Conservation (phyloP, 2,888 invertebrate genomes). For the Onthophagus sagittarius region DNA sequence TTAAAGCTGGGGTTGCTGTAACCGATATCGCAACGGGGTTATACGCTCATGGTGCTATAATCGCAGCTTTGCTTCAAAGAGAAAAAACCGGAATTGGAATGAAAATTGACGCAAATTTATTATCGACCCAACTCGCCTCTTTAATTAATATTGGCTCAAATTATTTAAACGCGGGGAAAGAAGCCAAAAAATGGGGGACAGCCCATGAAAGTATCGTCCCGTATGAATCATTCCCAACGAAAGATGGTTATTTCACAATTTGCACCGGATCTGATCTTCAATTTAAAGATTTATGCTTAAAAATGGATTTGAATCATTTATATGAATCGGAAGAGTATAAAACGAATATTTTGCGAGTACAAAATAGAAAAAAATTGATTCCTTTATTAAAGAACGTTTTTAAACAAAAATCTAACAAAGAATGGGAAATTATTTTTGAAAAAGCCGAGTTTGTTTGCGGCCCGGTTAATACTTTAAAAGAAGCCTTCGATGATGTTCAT, state of each 20-base stretch:
- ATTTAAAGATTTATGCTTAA: slow-evolving; percentile 68
- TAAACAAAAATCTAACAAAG: slow-evolving; percentile 62
- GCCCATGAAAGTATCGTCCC: slow-evolving; percentile 93
- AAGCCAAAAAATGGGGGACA: slow-evolving; percentile 83
- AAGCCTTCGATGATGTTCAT: slow-evolving; percentile 88
- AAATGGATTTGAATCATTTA: slow-evolving; percentile 61
- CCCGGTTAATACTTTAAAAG: slow-evolving; percentile 80
- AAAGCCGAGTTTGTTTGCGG: slow-evolving; percentile 81
- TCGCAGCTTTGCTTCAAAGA: slow-evolving; percentile 82
- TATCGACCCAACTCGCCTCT: slow-evolving; percentile 86
- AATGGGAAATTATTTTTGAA: slow-evolving; percentile 73
- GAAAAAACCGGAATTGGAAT: slow-evolving; percentile 78
- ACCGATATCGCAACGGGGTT: slow-evolving; percentile 92
- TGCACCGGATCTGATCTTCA: slow-evolving; percentile 85
- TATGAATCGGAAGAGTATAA: slow-evolving; percentile 60
- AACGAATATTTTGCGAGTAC: slow-evolving; percentile 72
- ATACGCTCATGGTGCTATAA: slow-evolving; percentile 90
- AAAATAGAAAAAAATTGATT: slow-evolving; percentile 68
- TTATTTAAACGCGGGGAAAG: slow-evolving; percentile 79
- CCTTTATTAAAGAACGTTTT: slow-evolving; percentile 56
- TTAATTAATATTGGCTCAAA: slow-evolving; percentile 87
- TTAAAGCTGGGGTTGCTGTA: slow-evolving; percentile 88
- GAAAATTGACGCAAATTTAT: slow-evolving; percentile 89
- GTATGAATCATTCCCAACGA: slow-evolving; percentile 83
- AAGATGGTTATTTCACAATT: slow-evolving; percentile 79